phyloP scores from a whole-genome alignment of 2,888 invertebrate species.

The Micropterix aruncella region DNA sequence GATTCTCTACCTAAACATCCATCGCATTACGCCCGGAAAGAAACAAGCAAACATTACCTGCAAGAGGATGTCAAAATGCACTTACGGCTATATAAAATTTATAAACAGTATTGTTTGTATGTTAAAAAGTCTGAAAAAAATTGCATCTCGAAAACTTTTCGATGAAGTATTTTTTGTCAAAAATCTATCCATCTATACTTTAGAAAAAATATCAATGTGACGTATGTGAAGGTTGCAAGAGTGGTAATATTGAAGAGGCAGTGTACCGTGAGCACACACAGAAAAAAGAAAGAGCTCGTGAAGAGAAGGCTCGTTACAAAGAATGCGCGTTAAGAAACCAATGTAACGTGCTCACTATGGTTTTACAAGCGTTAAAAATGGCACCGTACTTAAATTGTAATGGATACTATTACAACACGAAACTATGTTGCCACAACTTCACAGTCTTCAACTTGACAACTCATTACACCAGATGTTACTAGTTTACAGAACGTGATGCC shows the following conservation, averaged over 20 bases:
- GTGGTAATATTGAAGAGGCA: conserved; percentile 3
- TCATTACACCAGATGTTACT: conserved; percentile 9
- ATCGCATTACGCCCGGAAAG: conserved; percentile 12
- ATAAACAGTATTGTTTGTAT: conserved; percentile 4
- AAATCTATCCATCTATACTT: conserved; percentile 13
- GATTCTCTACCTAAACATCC: conserved; percentile 12
- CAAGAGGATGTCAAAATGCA: conserved; percentile 8
- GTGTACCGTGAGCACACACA: conserved; percentile 7
- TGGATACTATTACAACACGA: conserved; percentile 12
- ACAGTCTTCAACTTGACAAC: conserved; percentile 9
- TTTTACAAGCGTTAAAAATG: conserved; percentile 13
- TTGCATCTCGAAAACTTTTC: conserved; percentile 6
- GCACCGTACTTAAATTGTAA: conserved; percentile 11
- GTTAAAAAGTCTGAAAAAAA: conserved; percentile 2
- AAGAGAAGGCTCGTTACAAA: conserved; percentile 9
- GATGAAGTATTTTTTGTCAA: conserved; percentile 12
- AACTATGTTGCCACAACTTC: conserved; percentile 8
- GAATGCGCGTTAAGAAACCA: conserved; percentile 5
- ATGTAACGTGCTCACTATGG: conserved; percentile 13
- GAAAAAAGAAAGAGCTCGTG: conserved; percentile 12
- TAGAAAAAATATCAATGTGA: conserved; percentile 15
- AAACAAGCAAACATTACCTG: conserved; percentile 12
- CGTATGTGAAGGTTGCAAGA: conserved; percentile 7
- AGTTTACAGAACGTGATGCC: conserved; percentile 11
- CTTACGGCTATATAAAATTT: conserved; percentile 3